A percentile compares a stretch with the other conserved stretches of the same genome.
These are phyloP conservation scores for Larimichthys crocea DNA, from an alignment of 2,113 vertebrate genomes.

Conservation along the genomic window DNA sequence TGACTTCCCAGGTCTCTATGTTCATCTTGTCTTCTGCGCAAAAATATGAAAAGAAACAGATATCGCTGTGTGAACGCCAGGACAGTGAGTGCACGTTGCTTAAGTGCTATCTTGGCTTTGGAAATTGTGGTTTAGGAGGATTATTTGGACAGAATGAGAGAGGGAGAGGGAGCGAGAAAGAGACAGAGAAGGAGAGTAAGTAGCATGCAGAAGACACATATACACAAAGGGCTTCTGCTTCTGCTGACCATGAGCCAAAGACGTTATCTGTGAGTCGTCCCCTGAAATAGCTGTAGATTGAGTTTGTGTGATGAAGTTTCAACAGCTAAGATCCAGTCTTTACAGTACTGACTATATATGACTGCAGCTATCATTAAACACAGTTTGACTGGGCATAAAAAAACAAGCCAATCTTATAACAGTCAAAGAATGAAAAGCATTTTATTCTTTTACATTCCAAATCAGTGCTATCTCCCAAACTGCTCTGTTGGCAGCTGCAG, in stretches of 20 bases:
- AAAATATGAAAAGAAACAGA: constrained; percentile 82
- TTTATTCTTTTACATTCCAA: constrained; percentile 36
- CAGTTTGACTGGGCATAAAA: constrained; percentile 25
- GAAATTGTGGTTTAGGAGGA: constrained; percentile 74
- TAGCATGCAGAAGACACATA: constrained; percentile 9
- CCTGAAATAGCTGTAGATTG: constrained; percentile 16
- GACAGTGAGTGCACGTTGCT: constrained; percentile 73
- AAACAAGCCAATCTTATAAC: constrained; percentile 36
- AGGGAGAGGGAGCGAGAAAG: constrained; percentile 4
- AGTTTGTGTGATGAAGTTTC: constrained; percentile 12
- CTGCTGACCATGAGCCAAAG: constrained; percentile 43
- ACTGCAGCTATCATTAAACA: constrained; percentile 44
- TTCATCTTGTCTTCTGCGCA: constrained; percentile 28
- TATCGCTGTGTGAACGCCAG: constrained; percentile 63
- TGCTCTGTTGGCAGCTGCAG: constrained; percentile 23
- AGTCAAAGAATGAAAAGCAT: constrained; percentile 53
- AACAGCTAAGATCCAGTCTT: constrained; percentile 10
- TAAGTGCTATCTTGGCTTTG: constrained; percentile 82
- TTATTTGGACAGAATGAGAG: constrained; percentile 66
- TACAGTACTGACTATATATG: constrained; percentile 2
- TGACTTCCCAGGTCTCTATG: constrained; percentile 39
- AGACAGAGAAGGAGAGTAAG: constrained; percentile 10
- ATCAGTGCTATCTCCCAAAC: constrained; percentile 50
- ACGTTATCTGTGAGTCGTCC: constrained; percentile 47
- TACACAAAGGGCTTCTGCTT: constrained; percentile 35